Evolutionary conservation across 2,888 invertebrate species (phyloP).

Genomic region (Agriotes lineatus): DNA sequence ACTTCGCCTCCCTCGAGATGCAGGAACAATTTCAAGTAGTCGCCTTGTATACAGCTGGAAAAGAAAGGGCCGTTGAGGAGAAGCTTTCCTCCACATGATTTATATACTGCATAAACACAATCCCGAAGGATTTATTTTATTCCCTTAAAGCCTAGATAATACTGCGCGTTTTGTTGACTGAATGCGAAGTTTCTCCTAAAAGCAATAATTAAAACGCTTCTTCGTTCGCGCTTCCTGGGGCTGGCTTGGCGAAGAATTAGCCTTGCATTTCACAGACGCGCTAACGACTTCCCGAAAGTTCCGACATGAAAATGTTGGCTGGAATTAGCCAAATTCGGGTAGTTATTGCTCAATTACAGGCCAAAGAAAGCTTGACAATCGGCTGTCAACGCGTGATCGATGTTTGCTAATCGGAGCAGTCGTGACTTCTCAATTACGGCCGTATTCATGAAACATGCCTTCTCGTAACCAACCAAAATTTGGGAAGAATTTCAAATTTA

Average conservation of each 20-base stretch:
- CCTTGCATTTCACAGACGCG: background rate
- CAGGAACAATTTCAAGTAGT: conserved; percentile 83
- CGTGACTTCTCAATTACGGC: conserved; percentile 37
- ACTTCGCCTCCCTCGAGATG: conserved; percentile 79
- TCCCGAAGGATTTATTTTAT: conserved; percentile 6
- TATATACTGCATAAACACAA: conserved; percentile 19
- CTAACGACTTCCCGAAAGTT: background rate
- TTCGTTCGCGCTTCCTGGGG: too few species aligned
- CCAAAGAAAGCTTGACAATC: conserved; percentile 36
- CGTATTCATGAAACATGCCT: conserved; percentile 29
- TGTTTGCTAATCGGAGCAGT: conserved; percentile 29
- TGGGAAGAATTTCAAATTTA: too few species aligned
- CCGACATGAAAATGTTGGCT: background rate
- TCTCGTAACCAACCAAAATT: conserved; percentile 4
- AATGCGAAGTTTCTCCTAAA: too few species aligned
- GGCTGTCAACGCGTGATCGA: conserved; percentile 35
- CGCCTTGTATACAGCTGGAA: conserved; percentile 78
- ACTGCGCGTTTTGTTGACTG: too few species aligned
- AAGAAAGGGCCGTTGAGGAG: background rate
- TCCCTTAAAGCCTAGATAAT: background rate
- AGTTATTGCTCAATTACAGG: conserved; percentile 22
- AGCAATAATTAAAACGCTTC: too few species aligned
- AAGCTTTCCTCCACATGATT: conserved; percentile 27
- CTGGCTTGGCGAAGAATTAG: background rate
- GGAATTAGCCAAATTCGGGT: background rate